Evolutionary conservation across 2,888 invertebrate genomes (phyloP), one percentile per base, ranked within the genome.

Genomic region (Polydrusus tereticollis): DNA sequence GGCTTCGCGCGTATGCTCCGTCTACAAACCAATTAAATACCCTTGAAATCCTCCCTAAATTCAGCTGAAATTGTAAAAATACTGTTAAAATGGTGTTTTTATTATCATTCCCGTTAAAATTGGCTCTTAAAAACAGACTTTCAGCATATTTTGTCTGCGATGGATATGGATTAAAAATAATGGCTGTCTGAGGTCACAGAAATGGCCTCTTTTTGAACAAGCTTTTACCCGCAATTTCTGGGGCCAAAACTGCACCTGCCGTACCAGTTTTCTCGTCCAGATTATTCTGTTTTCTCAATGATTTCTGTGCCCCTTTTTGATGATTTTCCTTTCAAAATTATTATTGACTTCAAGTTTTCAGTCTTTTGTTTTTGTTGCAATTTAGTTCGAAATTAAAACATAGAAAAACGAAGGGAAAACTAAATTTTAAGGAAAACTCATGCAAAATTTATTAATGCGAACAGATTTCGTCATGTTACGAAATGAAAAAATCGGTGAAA

Each of bases 1-100:
- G 80, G 85, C 82, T 84, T 86, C 62, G 74, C 62, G 66, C 75
- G 74, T 77, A 72, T 68, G 75, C 75, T 76, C 72, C 65, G 75
- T 60, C 69, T 59, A 55, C 62, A 55, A 65, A 75, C 70, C 65
- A 68, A 67, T 69, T 55, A 58, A 66, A 60, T 74, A 73, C 73
- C 57, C 66, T 67, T 68, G 67, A 67, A 75, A 76, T 74, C 65
- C 38, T 50, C 45, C 16, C 45, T 62, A 77, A 77, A 71, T 70
- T 68, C 33, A 52, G 33, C 41, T 45, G 66, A 73, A 78, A 76
- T 76, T 55, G 23, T 43, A 73, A 77, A 82, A 81, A 80, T 80
- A 79, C 74, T 68, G 77, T 71, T 62, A 78, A 81, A 79, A 74
- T 75, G 47, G 67, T 65, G 69, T 55, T 76, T 72, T 59, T 38